Percentiles rank a stretch among this genome's conserved stretches.
Evolutionary conservation across 2,888 invertebrate species (phyloP).

Genomic region (Diaprepes abbreviatus): DNA sequence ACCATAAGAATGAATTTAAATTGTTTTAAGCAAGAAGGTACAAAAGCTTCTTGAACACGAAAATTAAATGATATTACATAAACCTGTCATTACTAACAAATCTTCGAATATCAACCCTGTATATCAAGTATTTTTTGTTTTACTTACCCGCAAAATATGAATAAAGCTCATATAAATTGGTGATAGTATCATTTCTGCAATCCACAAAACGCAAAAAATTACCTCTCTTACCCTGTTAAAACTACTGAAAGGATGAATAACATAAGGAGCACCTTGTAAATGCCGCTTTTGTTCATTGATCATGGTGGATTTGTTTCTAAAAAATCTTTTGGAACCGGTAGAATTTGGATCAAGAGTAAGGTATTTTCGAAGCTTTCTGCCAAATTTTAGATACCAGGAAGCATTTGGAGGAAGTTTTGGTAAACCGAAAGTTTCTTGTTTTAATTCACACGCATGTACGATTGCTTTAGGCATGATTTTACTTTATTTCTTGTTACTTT

Average conservation of each 20-base stretch:
- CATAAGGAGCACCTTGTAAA: constrained; percentile 38
- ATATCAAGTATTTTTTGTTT: no score
- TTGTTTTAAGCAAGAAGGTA: no score
- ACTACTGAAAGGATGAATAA: constrained; percentile 56
- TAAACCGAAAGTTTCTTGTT: constrained; percentile 40
- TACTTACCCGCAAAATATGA: constrained; percentile 34
- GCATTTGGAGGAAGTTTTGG: constrained; percentile 42
- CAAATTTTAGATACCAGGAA: constrained; percentile 35
- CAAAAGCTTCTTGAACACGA: no score
- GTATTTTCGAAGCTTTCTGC: constrained; percentile 25
- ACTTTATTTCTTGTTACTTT: neutral
- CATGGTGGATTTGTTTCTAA: constrained; percentile 50
- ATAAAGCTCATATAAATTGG: constrained; percentile 46
- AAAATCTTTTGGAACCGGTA: constrained; percentile 42
- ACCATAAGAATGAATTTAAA: no score
- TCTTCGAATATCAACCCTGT: no score
- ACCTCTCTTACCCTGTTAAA: constrained; percentile 44
- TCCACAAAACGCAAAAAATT: constrained; percentile 49
- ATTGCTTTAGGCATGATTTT: constrained; percentile 27
- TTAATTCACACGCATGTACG: constrained; percentile 38
- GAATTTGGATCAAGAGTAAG: constrained; percentile 40
- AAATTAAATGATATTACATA: no score
- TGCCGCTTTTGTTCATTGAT: constrained; percentile 51
- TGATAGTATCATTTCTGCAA: constrained; percentile 38
- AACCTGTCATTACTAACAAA: no score